These are phyloP conservation scores for Arge pagana DNA, from an alignment of 2,888 invertebrate species.

Conservation along the genomic window DNA sequence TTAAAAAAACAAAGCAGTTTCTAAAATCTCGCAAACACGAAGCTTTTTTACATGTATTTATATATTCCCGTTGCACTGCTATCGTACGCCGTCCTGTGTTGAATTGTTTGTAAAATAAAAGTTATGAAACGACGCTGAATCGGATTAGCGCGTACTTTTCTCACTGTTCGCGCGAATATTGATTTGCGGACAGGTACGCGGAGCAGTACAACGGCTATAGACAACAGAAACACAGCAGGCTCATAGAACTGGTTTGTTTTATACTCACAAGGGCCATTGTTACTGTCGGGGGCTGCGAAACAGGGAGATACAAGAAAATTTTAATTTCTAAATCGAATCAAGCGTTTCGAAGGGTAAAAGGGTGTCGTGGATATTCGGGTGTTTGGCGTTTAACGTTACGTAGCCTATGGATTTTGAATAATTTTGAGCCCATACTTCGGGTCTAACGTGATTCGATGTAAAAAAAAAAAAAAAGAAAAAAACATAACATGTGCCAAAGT, in stretches of 20 bases:
- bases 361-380: too few relatives aligned
- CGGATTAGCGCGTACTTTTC: too few relatives aligned
- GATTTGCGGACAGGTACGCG: too few relatives aligned
- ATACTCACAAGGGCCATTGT: slow-evolving; percentile 89
- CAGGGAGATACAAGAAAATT: slow-evolving; percentile 59
- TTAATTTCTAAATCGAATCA: slow-evolving; percentile 49
- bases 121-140: slow-evolving; percentile 20
- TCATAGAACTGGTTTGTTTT: slow-evolving; percentile 53
- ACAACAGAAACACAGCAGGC: slow-evolving; percentile 53
- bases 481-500: too few relatives aligned
- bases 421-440: background rate
- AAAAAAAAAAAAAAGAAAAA: background rate
- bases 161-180: too few relatives aligned
- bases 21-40: slow-evolving; percentile 15
- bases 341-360: slow-evolving; percentile 37
- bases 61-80: slow-evolving; percentile 16
- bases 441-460: background rate
- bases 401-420: background rate
- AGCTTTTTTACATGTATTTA: slow-evolving; percentile 17
- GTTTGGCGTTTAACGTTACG: too few relatives aligned
- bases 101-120: too few relatives aligned
- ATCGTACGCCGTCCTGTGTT: too few relatives aligned
- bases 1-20: too few relatives aligned
- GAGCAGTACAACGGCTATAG: slow-evolving; percentile 14
- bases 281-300: slow-evolving; percentile 84